These are phyloP conservation scores for Boloria selene DNA, from an alignment of 2,888 invertebrate genomes.

Conservation along the genomic window DNA sequence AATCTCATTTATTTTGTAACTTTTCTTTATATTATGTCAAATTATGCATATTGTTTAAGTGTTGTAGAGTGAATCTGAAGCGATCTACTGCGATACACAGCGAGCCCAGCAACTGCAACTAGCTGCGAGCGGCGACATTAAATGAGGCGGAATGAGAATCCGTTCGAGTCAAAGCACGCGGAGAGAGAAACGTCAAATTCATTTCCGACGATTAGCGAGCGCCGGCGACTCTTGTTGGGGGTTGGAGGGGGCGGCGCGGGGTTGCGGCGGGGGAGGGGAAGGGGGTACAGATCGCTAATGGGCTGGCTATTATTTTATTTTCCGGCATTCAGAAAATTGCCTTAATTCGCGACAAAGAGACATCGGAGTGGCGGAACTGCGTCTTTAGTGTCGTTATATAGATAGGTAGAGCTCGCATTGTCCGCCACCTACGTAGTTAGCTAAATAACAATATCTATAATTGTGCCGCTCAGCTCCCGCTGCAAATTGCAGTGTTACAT, in stretches of 20 bases:
- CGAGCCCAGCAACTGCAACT: slow-evolving; percentile 18
- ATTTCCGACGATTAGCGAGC: slow-evolving; percentile 58
- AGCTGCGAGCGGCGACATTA: slow-evolving; percentile 41
- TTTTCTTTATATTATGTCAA: too few relatives aligned
- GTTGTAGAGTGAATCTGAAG: background rate
- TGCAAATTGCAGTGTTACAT: background rate
- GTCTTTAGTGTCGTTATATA: slow-evolving; percentile 38
- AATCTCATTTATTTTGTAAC: too few relatives aligned
- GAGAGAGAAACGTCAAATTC: slow-evolving; percentile 54
- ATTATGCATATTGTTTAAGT: too few relatives aligned
- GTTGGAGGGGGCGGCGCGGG: slow-evolving; percentile 20
- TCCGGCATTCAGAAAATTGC: slow-evolving; percentile 72
- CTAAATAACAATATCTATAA: slow-evolving; percentile 22
- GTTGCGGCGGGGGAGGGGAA: slow-evolving; percentile 36
- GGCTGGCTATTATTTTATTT: slow-evolving; percentile 74
- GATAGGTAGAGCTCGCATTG: slow-evolving; percentile 14
- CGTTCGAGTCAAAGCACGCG: slow-evolving; percentile 51
- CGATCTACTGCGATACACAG: background rate
- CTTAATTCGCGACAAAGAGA: slow-evolving; percentile 57
- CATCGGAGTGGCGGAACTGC: slow-evolving; percentile 52
- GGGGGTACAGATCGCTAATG: slow-evolving; percentile 59
- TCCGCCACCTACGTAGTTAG: slow-evolving; percentile 13
- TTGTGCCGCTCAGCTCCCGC: slow-evolving; percentile 4
- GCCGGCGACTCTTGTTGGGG: slow-evolving; percentile 47
- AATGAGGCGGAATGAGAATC: slow-evolving; percentile 51